phyloP scores from a whole-genome alignment of 1,140 invertebrate species.

The Thaumetopoea pityocampa region DNA sequence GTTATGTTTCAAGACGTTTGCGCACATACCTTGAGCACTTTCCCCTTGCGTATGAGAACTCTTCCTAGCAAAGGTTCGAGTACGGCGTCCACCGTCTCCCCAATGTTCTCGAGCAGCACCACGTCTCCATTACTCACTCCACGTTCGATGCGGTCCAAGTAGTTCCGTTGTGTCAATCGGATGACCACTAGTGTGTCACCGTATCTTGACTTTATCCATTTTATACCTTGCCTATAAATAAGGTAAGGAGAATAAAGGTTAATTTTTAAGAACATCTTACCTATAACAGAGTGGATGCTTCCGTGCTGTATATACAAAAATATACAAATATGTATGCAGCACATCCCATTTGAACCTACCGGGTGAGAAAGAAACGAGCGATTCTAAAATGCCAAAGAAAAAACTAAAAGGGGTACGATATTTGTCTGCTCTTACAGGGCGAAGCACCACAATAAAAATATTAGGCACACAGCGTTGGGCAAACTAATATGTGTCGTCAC shows the following conservation, averaged over 20 bases:
- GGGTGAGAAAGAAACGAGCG: too few species aligned
- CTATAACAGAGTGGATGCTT: too few species aligned
- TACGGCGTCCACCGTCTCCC: conserved; percentile 92
- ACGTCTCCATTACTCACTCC: conserved; percentile 85
- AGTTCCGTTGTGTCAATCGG: conserved; percentile 87
- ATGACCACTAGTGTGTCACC: conserved; percentile 84
- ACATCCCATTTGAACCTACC: too few species aligned
- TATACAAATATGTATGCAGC: too few species aligned
- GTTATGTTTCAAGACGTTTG: background rate
- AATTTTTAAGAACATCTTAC: too few species aligned
- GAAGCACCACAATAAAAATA: too few species aligned
- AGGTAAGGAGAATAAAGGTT: background rate
- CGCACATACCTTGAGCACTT: conserved; percentile 73
- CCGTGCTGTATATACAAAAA: too few species aligned
- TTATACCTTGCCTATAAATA: conserved; percentile 87
- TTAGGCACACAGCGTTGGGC: too few species aligned
- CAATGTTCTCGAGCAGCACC: conserved; percentile 93
- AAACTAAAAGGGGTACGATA: too few species aligned
- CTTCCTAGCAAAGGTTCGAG: conserved; percentile 92
- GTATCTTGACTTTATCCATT: conserved; percentile 95
- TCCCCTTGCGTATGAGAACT: conserved; percentile 81
- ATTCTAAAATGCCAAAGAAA: too few species aligned
- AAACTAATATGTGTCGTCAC: too few species aligned
- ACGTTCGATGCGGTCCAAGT: conserved; percentile 89
- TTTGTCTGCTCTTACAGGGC: too few species aligned